Evolutionary conservation across 1,140 invertebrate genomes (phyloP).

Genomic region (Drosophila takahashii): DNA sequence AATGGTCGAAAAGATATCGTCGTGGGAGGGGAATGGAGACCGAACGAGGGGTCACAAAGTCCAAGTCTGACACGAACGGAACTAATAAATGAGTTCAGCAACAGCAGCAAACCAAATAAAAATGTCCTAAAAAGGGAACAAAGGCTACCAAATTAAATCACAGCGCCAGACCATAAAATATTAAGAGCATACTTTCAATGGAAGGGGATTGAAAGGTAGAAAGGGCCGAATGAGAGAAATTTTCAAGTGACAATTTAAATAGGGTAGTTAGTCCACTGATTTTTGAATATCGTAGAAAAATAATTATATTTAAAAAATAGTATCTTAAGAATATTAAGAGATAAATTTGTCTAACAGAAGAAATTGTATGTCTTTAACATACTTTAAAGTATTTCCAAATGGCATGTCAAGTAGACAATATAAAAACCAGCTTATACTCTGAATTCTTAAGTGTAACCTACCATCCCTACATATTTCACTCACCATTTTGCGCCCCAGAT

Average conservation of each 20-base stretch:
- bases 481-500: not conserved
- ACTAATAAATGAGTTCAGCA: conserved; percentile 80
- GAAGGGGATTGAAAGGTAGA: conserved; percentile 1
- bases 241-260: conserved; percentile 52
- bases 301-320: no score
- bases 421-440: not conserved
- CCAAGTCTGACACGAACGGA: conserved; percentile 47
- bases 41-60: not conserved
- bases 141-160: conserved; percentile 53
- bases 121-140: conserved; percentile 37
- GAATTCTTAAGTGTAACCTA: not conserved
- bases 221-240: not conserved
- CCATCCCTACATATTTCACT: not conserved
- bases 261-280: not conserved
- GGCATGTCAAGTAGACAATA: no score
- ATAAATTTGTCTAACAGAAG: no score
- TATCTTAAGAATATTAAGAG: no score
- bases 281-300: no score
- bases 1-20: conserved; percentile 37
- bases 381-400: not conserved
- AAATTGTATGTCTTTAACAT: no score
- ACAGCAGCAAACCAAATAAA: conserved; percentile 69
- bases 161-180: conserved; percentile 66
- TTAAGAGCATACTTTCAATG: conserved; percentile 63
- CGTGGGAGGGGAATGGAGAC: not conserved